Evolutionary conservation across 2,797 vertebrate genomes (phyloP).

Genomic region (Gymnodraco acuticeps): DNA sequence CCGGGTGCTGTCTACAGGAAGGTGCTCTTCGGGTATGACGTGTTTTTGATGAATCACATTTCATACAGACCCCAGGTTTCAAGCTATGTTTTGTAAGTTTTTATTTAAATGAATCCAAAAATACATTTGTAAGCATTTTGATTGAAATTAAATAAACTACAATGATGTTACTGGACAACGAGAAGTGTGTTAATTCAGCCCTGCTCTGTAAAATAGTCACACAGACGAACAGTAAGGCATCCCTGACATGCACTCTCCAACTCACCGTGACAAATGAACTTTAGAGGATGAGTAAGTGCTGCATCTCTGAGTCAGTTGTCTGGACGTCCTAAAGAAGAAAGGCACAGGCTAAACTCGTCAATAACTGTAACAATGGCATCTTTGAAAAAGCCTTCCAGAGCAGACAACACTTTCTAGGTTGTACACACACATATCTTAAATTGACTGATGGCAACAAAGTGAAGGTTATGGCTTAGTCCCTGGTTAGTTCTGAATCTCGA

Average conservation of each 20-base stretch:
- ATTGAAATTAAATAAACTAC: constrained; percentile 53
- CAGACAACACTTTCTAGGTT: background rate
- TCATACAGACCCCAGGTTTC: constrained; percentile 65
- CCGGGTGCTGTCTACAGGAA: constrained; percentile 47
- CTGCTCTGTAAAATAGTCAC: background rate
- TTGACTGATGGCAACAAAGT: constrained; percentile 22
- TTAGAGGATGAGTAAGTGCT: background rate
- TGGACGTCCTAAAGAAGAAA: constrained; percentile 1
- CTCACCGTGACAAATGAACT: background rate
- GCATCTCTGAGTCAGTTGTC: background rate
- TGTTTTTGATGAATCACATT: constrained; percentile 52
- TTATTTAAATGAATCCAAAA: constrained; percentile 60
- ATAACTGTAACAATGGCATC: background rate
- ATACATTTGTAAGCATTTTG: constrained; percentile 40
- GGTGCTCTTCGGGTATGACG: constrained; percentile 38
- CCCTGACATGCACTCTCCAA: constrained; percentile 3
- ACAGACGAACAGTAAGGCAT: constrained; percentile 12
- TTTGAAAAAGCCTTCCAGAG: background rate
- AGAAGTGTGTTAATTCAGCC: constrained; percentile 5
- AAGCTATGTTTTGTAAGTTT: constrained; percentile 64
- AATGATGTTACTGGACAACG: constrained; percentile 17
- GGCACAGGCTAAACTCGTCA: constrained; percentile 24
- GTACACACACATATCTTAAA: background rate
- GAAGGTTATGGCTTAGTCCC: background rate
- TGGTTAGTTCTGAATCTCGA: constrained; percentile 14